Evolutionary conservation across 2,797 vertebrate species (phyloP).

Genomic region (Picus viridis): DNA sequence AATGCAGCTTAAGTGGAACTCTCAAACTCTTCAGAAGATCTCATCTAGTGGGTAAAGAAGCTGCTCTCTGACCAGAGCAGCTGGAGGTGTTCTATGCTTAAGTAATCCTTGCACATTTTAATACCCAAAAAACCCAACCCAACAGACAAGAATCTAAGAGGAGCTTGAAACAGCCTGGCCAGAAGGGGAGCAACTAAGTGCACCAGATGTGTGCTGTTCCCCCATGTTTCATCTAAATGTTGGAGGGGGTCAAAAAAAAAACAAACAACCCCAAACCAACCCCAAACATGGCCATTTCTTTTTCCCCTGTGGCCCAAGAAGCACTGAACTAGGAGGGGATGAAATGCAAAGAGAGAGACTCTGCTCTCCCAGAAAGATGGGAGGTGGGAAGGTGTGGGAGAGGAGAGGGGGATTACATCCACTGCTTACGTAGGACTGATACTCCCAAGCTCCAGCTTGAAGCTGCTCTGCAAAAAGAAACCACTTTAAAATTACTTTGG

Average conservation of each 20-base stretch:
- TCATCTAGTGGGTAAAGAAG: background rate
- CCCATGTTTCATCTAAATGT: background rate
- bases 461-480: slow-evolving; percentile 47
- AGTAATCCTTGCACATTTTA: background rate
- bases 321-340: background rate
- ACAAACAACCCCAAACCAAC: background rate
- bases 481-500: background rate
- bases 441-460: slow-evolving; percentile 12
- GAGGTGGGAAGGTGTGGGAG: background rate
- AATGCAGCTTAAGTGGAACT: background rate
- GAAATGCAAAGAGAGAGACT: slow-evolving; percentile 43
- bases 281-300: background rate
- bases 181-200: background rate
- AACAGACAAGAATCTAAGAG: background rate
- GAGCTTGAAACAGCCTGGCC: background rate
- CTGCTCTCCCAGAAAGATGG: background rate
- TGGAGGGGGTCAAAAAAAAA: too few relatives aligned
- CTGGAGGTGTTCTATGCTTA: slow-evolving; percentile 5
- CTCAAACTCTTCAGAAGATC: slow-evolving; percentile 14
- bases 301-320: background rate
- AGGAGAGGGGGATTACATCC: background rate
- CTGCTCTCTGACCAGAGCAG: background rate
- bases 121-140: background rate
- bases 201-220: background rate
- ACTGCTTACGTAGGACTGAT: background rate